These are phyloP conservation scores for Etheostoma spectabile DNA, from an alignment of 2,113 vertebrate species.

Conservation along the genomic window DNA sequence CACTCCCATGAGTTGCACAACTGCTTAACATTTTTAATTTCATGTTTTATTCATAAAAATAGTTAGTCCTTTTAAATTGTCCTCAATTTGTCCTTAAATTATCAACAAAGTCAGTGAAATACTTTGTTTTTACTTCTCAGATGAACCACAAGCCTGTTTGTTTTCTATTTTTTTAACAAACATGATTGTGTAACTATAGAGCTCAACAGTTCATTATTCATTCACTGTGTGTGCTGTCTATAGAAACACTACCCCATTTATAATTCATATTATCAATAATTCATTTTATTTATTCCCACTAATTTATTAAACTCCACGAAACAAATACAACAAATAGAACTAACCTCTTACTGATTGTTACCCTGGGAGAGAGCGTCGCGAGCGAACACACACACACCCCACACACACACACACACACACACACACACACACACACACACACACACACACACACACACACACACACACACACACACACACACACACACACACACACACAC, in stretches of 20 bases:
- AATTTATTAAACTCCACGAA: slow-evolving; percentile 70
- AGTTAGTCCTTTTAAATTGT: not conserved
- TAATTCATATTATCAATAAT: slow-evolving; percentile 70
- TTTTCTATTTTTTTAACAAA: slow-evolving; percentile 38
- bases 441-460: slow-evolving; percentile 24
- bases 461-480: slow-evolving; percentile 21
- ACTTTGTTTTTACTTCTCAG: not conserved
- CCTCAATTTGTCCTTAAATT: not conserved
- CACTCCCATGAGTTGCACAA: not conserved
- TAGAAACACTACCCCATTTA: slow-evolving; percentile 47
- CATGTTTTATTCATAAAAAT: not conserved
- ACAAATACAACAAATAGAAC: slow-evolving; percentile 71
- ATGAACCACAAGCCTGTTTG: slow-evolving; percentile 2
- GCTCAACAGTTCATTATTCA: slow-evolving; percentile 57
- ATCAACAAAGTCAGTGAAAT: not conserved
- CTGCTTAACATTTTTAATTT: not conserved
- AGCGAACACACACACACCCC: not conserved
- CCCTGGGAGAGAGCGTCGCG: slow-evolving; percentile 48
- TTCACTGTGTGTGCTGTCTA: slow-evolving; percentile 42
- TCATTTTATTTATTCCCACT: slow-evolving; percentile 65
- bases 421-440: slow-evolving; percentile 20
- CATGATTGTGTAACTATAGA: slow-evolving; percentile 32
- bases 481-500: slow-evolving; percentile 19
- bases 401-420: slow-evolving; percentile 20
- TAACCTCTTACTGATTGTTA: slow-evolving; percentile 70